phyloP scores from a whole-genome alignment of 2,888 invertebrate genomes.

The Yponomeuta plumbellus region DNA sequence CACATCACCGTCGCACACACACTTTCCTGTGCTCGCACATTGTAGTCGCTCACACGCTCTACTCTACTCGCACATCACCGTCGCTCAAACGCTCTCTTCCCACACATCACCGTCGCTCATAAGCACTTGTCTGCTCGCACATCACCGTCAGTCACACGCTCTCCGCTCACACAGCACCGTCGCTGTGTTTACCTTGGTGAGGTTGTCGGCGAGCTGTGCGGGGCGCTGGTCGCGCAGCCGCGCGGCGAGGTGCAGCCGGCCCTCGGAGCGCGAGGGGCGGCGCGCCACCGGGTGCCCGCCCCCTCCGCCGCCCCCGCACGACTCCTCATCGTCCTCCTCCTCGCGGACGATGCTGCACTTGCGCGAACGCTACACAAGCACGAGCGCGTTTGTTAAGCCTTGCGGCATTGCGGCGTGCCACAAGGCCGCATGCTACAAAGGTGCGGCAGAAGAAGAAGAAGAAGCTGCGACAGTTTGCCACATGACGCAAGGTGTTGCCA shows the following conservation, averaged over 20 bases:
- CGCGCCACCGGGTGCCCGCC: slow-evolving; percentile 50
- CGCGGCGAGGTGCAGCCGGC: slow-evolving; percentile 82
- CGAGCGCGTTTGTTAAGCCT: too few species aligned
- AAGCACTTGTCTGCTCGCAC: neutral
- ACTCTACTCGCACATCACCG: too few species aligned
- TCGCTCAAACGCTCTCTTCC: too few species aligned
- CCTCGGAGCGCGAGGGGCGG: slow-evolving; percentile 88
- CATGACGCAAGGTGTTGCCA: too few species aligned
- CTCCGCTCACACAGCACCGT: neutral
- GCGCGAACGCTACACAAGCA: slow-evolving; percentile 79
- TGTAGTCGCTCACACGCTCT: neutral
- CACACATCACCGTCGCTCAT: neutral
- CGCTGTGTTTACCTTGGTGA: slow-evolving; percentile 48
- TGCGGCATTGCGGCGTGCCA: too few species aligned
- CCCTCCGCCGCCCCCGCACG: slow-evolving; percentile 63
- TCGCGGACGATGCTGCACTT: slow-evolving; percentile 95
- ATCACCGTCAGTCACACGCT: neutral
- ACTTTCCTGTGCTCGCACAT: neutral
- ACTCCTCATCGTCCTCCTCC: slow-evolving; percentile 93
- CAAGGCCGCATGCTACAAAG: too few species aligned
- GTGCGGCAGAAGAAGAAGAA: too few species aligned
- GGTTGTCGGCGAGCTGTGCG: slow-evolving; percentile 78
- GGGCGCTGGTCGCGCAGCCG: slow-evolving; percentile 72
- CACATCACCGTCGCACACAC: neutral
- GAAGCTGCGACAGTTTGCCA: too few species aligned